Base-by-base conservation (phyloP, 2,113 vertebrate species). In the Xenotilapia longispinis region DNA sequence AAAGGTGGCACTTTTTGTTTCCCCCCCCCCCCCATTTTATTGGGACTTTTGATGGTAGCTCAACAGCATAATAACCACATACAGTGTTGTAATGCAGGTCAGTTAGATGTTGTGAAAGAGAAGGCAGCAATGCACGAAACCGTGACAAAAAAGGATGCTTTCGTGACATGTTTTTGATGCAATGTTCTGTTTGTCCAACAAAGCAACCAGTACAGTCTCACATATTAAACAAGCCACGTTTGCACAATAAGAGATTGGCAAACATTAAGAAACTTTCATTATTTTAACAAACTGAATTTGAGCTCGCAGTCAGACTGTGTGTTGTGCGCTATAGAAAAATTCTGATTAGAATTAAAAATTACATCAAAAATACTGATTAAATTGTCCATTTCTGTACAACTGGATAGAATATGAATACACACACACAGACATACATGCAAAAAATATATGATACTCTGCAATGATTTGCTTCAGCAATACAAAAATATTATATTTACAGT, bases 241-340 rank as follows among this genome's bases (percentile, higher is more conserved):
- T 40, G 3, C 6, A 80, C 11, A 49, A 1, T 10, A 33, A 17
- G 4, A 15, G 8, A 51, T 23, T 40, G 42, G 49, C 4, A 23
- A 79, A 42, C 33, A 45, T 23, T 68, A 53, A 58, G 11, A 88
- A 86, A 80, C 4, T 12, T 87, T 89, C 58, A 82, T 63, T 87
- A 5, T 26, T 11, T 68, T 26, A 15, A 68, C 21, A 87, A 21
- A 63, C 15, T 38, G 15, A 14, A 6, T n/a, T 14, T 58, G 63
- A 54, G 49, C 7, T 40, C 11, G 42, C 0, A 78, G 42, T 49
- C 42, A 31, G 4, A 4, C 26, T 19, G 40, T 73, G 54, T 57
- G 9, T 57, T 40, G 9, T 81, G 1, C 21, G 9, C 53, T 40
- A 80, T 40, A 82, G 19, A 65, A 10, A 47, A 65, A 65, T 21